Percentiles rank a stretch among this genome's conserved stretches.
Conservation (phyloP, 2,113 vertebrate species). For the Danionella cerebrum region DNA sequence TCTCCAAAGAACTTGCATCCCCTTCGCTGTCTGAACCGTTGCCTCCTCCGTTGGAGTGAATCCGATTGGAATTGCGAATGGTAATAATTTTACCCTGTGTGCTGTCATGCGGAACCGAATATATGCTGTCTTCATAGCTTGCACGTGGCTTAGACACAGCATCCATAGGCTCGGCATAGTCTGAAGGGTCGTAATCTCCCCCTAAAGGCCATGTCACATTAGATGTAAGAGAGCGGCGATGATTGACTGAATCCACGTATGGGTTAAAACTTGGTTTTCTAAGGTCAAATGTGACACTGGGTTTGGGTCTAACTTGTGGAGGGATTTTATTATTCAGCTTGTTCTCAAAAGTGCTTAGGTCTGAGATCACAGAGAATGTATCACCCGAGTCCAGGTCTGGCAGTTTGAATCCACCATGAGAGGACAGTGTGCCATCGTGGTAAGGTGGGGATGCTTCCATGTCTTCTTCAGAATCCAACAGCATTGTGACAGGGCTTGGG, state of each 20-base stretch:
- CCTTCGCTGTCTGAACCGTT: slow-evolving; percentile 93
- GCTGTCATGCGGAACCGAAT: slow-evolving; percentile 94
- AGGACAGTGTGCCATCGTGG: slow-evolving; percentile 68
- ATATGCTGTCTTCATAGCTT: slow-evolving; percentile 93
- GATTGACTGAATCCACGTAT: slow-evolving; percentile 73
- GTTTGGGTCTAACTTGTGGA: slow-evolving; percentile 82
- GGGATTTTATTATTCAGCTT: slow-evolving; percentile 87
- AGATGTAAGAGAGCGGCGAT: slow-evolving; percentile 76
- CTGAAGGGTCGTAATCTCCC: slow-evolving; percentile 86
- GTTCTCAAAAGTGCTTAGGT: slow-evolving; percentile 77
- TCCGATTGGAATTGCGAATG: slow-evolving; percentile 88
- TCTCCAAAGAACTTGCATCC: slow-evolving; percentile 84
- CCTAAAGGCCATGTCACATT: slow-evolving; percentile 76
- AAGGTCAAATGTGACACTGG: slow-evolving; percentile 81
- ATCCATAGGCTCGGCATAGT: slow-evolving; percentile 91
- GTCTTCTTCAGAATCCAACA: slow-evolving; percentile 88
- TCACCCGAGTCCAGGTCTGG: slow-evolving; percentile 84
- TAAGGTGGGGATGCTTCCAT: slow-evolving; percentile 73
- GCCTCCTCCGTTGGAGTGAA: slow-evolving; percentile 78
- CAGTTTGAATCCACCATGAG: slow-evolving; percentile 76
- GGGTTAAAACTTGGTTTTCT: slow-evolving; percentile 74
- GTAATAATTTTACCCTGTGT: slow-evolving; percentile 98
- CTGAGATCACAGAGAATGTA: slow-evolving; percentile 72
- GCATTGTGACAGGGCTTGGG: slow-evolving; percentile 83
- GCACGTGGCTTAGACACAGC: slow-evolving; percentile 82